Conservation (phyloP, 1,140 invertebrate species). For the Trichomalopsis sarcophagae region DNA sequence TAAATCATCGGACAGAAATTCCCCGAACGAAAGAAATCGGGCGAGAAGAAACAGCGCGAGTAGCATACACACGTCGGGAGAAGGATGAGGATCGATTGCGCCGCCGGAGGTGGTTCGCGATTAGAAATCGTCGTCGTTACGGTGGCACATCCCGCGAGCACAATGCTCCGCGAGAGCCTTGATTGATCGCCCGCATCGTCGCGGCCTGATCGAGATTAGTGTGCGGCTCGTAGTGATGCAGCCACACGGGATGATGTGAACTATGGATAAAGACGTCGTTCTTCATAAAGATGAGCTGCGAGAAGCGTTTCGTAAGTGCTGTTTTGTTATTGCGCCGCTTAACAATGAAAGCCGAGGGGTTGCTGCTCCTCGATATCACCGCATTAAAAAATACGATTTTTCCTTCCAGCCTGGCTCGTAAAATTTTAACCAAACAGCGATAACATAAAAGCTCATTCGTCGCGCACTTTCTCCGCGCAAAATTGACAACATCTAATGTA, state of each 20-base stretch:
- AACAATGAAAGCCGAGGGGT: no score
- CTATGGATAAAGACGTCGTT: slow-evolving; percentile 26
- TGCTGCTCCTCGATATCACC: no score
- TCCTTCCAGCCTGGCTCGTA: neutral
- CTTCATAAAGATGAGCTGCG: neutral
- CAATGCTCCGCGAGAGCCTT: neutral
- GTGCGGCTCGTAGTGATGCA: neutral
- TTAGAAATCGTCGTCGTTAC: slow-evolving; percentile 24
- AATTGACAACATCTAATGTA: slow-evolving; percentile 4
- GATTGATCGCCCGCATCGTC: slow-evolving; percentile 13
- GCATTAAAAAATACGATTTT: no score
- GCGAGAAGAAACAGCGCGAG: neutral
- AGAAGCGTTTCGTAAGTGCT: neutral
- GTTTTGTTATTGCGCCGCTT: neutral
- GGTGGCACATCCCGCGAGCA: slow-evolving; percentile 5
- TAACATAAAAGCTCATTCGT: neutral
- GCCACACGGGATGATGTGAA: neutral
- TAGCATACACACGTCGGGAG: neutral
- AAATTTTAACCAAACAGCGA: neutral
- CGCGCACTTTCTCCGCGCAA: neutral
- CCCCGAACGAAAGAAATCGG: neutral
- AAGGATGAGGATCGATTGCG: neutral
- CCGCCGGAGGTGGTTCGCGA: neutral
- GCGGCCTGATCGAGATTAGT: slow-evolving; percentile 16
- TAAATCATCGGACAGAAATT: slow-evolving; percentile 13